Base-by-base conservation (phyloP, 2,113 vertebrate genomes). In the Tricholaema leucomelas region DNA sequence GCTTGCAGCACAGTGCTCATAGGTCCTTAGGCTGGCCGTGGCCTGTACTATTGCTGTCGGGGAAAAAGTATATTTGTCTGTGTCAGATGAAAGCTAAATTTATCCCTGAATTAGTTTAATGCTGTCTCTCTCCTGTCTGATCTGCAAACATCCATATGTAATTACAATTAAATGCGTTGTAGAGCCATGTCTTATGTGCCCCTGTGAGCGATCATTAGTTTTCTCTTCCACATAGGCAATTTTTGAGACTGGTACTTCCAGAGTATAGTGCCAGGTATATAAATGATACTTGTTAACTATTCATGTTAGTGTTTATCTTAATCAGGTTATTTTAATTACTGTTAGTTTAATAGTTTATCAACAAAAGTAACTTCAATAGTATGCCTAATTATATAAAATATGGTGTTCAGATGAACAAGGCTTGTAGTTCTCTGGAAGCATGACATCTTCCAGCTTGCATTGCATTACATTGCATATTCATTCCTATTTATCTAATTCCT, bases 11-110 rank as follows among this genome's bases (percentile, higher is more conserved):
- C 12, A 25, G 1, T 28, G 25, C 31, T 82, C 65, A 6, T 4
- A 70, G 52, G 9, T 56, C 33, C 59, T 36, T 55, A 1, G 23
- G 17, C 3, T 88, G 46, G 27, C 14, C 1, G 0, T 16, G 58
- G 36, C 16, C 67, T 75, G 0, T 30, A 4, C 28, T 36, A 6
- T 0, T 31, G 35, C n/a, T 46, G 19, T 23, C 73, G 38, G 44
- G 25, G 38, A 54, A 63, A 76, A 81, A 25, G 18, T 9, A 2
- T 56, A 17, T 82, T 85, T 85, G 7, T 71, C 42, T 52, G 10
- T 76, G 24, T 72, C 72, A 71, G n/a, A 10, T 55, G 27, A 78
- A 82, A 69, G 42, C 30, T 56, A 74, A 81, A 54, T 81, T 87
- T 82, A 63, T 42, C 27, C 11, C 35, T 42, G 20, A 90, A 52